phyloP scores from a whole-genome alignment of 2,888 invertebrate species.

The Corythucha ciliata region DNA sequence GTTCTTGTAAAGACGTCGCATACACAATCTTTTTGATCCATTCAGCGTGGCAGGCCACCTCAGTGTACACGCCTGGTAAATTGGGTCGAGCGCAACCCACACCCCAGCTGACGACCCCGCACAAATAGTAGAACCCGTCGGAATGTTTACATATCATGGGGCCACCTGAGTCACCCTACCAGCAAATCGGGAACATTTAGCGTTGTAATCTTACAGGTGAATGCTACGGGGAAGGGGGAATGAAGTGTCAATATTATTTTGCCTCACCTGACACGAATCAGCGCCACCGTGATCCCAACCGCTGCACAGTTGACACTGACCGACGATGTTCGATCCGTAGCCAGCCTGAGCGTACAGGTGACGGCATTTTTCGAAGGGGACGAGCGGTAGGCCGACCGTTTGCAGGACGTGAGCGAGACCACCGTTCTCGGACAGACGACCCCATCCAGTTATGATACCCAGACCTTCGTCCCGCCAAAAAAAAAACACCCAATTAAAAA shows the following conservation, averaged over 20 bases:
- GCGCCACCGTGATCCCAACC: conserved; percentile 34
- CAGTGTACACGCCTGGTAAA: conserved; percentile 41
- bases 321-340: conserved; percentile 34
- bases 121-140: conserved; percentile 40
- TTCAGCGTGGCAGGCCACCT: conserved; percentile 38
- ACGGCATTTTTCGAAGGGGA: conserved; percentile 32
- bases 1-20: too few species aligned
- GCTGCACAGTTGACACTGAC: conserved; percentile 36
- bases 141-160: conserved; percentile 39
- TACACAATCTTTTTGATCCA: conserved; percentile 37
- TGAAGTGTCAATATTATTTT: background rate
- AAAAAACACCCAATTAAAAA: background rate
- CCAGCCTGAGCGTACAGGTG: conserved; percentile 33
- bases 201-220: background rate
- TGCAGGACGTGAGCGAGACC: conserved; percentile 36
- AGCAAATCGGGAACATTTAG: conserved; percentile 13
- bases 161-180: conserved; percentile 43
- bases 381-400: conserved; percentile 35
- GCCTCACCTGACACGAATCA: conserved; percentile 37
- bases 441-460: conserved; percentile 39
- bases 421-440: conserved; percentile 35
- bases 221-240: background rate
- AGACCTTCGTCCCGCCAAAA: background rate
- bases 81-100: conserved; percentile 40
- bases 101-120: conserved; percentile 43